phyloP scores from a whole-genome alignment of 2,888 invertebrate species.

The Clanis bilineata region DNA sequence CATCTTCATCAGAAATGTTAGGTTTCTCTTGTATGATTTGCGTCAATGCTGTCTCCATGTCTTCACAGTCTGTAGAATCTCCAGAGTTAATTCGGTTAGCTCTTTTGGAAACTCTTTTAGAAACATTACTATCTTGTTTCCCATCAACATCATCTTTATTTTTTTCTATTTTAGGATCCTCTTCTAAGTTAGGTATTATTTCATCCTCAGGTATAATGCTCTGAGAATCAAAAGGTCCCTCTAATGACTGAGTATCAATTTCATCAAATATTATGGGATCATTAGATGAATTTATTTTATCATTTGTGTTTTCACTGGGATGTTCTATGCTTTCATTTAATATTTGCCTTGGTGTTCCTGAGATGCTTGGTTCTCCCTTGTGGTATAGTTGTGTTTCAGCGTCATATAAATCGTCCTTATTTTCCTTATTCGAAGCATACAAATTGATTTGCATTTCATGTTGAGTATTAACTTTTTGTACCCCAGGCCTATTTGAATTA shows the following conservation, averaged over 20 bases:
- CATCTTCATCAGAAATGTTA: conserved; percentile 39
- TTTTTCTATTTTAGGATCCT: neutral
- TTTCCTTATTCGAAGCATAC: conserved; percentile 49
- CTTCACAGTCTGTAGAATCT: conserved; percentile 36
- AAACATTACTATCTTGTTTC: neutral
- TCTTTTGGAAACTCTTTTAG: neutral
- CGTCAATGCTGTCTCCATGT: conserved; percentile 34
- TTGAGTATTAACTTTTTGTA: conserved; percentile 50
- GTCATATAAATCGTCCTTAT: conserved; percentile 43
- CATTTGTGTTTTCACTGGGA: conserved; percentile 24
- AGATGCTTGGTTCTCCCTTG: neutral
- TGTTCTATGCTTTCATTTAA: conserved; percentile 6
- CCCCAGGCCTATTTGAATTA: conserved; percentile 44
- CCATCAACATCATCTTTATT: neutral
- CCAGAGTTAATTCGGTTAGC: conserved; percentile 21
- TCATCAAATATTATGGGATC: conserved; percentile 64
- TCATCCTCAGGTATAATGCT: conserved; percentile 48
- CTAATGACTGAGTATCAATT: conserved; percentile 43
- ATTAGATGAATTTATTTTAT: conserved; percentile 46
- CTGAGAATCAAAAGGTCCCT: conserved; percentile 59
- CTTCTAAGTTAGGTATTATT: neutral
- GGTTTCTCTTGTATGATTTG: conserved; percentile 30
- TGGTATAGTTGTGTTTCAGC: conserved; percentile 43
- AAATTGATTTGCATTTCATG: conserved; percentile 54
- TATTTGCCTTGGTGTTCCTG: neutral